These are phyloP conservation scores for Otocyon megalotis DNA, from an alignment of 2,113 vertebrate species.

Conservation along the genomic window DNA sequence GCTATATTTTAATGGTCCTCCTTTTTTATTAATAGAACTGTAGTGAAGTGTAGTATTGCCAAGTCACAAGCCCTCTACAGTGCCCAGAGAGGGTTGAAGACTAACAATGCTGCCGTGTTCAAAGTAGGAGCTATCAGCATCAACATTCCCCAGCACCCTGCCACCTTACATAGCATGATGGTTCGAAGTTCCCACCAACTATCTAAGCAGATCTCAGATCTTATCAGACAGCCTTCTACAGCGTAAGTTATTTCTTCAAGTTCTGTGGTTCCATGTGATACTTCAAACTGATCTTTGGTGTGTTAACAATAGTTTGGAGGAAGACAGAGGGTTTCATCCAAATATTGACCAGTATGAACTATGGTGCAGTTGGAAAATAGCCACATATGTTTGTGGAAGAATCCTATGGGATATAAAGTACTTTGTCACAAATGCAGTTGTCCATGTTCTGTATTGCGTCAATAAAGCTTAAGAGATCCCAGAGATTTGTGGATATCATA, in stretches of 20 bases:
- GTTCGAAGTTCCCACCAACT: constrained; percentile 99
- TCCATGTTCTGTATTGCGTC: neutral
- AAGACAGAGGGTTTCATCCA: neutral
- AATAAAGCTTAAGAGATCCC: neutral
- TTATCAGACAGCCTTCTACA: constrained; percentile 96
- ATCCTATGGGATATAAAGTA: neutral
- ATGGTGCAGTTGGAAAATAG: neutral
- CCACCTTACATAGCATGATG: constrained; percentile 99
- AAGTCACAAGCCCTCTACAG: constrained; percentile 99
- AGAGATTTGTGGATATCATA: neutral
- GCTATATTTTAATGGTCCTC: neutral
- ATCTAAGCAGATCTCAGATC: constrained; percentile 99
- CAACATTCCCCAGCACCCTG: constrained; percentile 99
- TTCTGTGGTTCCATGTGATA: neutral
- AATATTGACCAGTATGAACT: neutral
- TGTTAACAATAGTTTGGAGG: neutral
- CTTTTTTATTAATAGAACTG: constrained; percentile 90
- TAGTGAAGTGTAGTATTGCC: constrained; percentile 99
- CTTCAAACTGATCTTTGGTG: neutral
- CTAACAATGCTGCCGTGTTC: constrained; percentile 97
- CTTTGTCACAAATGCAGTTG: neutral
- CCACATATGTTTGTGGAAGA: neutral
- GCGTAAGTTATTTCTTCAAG: constrained; percentile 86
- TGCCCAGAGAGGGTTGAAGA: constrained; percentile 95
- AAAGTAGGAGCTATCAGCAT: constrained; percentile 98